Evolutionary conservation across 2,888 invertebrate genomes (phyloP).

Genomic region (Rotaria socialis): DNA sequence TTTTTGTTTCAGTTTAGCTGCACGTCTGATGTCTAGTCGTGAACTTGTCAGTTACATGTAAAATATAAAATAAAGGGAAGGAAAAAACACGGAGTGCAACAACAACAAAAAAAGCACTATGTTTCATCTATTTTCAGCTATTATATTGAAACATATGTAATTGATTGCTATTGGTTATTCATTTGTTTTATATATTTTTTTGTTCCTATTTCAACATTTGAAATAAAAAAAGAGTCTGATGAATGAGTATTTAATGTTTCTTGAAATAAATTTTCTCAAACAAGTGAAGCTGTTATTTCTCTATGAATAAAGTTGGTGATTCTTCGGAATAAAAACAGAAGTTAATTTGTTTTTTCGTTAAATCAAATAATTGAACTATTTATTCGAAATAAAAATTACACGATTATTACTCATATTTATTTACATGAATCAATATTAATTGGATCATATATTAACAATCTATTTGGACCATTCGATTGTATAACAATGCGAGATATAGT

Average conservation of each 20-base stretch:
- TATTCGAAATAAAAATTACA: no score
- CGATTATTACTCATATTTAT: background rate
- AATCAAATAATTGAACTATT: no score
- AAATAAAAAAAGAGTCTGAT: background rate
- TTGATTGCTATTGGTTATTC: background rate
- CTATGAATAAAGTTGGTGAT: no score
- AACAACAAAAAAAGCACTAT: background rate
- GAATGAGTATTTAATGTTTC: background rate
- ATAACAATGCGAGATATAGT: background rate
- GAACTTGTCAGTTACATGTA: conserved; percentile 2
- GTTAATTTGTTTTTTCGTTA: no score
- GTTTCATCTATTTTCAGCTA: background rate
- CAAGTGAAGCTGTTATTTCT: no score
- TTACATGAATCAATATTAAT: background rate
- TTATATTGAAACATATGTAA: background rate
- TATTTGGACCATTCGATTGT: conserved; percentile 19
- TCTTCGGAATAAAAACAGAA: no score
- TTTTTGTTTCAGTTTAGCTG: background rate
- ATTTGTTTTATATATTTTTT: background rate
- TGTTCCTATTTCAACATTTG: background rate
- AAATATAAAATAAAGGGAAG: background rate
- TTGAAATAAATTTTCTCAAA: no score
- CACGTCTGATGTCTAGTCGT: background rate
- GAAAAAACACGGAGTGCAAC: background rate
- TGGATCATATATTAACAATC: conserved; percentile 1